Percentiles rank a stretch among this genome's conserved stretches.
Evolutionary conservation across 2,113 vertebrate genomes (phyloP).

Genomic region (Oreochromis spilurus): DNA sequence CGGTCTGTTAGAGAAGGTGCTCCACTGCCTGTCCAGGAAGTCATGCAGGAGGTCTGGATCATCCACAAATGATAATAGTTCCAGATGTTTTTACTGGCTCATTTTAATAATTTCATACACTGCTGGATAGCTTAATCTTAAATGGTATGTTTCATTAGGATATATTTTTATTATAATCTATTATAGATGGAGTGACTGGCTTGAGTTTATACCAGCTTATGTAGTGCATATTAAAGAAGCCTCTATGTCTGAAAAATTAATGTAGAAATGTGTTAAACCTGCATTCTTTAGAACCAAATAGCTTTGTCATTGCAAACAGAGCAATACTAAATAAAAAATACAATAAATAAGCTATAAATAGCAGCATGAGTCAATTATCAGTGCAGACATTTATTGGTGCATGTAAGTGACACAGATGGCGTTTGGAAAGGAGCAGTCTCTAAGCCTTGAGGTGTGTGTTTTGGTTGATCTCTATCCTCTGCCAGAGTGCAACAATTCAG

Average conservation of each 20-base stretch:
- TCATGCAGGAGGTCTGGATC: not conserved
- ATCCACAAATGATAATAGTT: fast-evolving
- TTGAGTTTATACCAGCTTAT: not conserved
- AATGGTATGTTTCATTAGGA: not conserved
- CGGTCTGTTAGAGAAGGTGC: not conserved
- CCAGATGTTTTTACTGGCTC: not conserved
- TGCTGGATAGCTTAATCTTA: not conserved
- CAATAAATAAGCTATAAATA: not conserved
- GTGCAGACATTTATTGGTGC: not conserved
- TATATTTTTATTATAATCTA: too few relatives aligned
- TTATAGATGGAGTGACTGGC: not conserved
- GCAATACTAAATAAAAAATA: not conserved
- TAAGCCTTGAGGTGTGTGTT: not conserved
- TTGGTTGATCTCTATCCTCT: not conserved
- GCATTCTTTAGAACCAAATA: not conserved
- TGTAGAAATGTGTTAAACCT: not conserved
- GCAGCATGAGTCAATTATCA: not conserved
- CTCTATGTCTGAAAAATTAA: not conserved
- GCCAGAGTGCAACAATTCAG: not conserved
- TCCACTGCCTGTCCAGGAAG: not conserved
- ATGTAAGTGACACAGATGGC: not conserved
- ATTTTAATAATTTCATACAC: fast-evolving
- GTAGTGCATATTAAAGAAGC: not conserved
- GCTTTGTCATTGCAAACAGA: not conserved
- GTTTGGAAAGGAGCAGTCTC: fast-evolving